phyloP scores from a whole-genome alignment of 2,888 invertebrate genomes.

The Cephus pygmeus region DNA sequence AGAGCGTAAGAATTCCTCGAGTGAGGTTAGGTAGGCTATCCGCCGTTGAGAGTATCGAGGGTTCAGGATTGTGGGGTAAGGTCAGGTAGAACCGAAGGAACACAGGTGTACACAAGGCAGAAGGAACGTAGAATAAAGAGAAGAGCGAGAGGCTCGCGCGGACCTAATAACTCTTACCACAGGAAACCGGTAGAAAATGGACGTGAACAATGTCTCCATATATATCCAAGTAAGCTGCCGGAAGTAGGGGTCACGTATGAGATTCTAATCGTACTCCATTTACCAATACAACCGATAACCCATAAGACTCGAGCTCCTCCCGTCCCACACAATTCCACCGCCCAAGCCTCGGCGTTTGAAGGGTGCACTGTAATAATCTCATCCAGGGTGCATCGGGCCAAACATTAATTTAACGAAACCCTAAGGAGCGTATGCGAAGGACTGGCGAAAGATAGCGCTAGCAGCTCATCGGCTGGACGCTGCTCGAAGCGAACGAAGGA shows the following conservation, averaged over 20 bases:
- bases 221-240: neutral
- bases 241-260: neutral
- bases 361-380: neutral
- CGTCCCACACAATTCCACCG: no score
- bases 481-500: constrained; percentile 63
- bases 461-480: constrained; percentile 55
- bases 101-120: neutral
- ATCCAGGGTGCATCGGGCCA: neutral
- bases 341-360: neutral
- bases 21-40: neutral
- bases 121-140: neutral
- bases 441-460: constrained; percentile 39
- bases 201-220: neutral
- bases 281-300: neutral
- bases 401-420: constrained; percentile 45
- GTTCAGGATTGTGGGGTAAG: neutral
- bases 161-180: neutral
- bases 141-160: neutral
- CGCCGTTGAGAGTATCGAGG: neutral
- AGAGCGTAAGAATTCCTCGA: neutral
- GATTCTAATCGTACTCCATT: neutral
- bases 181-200: neutral
- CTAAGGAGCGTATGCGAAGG: constrained; percentile 49
- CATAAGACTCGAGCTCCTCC: neutral
- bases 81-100: neutral